Base-by-base conservation (phyloP, 2,797 vertebrate genomes). In the Sebastes steindachneri region DNA sequence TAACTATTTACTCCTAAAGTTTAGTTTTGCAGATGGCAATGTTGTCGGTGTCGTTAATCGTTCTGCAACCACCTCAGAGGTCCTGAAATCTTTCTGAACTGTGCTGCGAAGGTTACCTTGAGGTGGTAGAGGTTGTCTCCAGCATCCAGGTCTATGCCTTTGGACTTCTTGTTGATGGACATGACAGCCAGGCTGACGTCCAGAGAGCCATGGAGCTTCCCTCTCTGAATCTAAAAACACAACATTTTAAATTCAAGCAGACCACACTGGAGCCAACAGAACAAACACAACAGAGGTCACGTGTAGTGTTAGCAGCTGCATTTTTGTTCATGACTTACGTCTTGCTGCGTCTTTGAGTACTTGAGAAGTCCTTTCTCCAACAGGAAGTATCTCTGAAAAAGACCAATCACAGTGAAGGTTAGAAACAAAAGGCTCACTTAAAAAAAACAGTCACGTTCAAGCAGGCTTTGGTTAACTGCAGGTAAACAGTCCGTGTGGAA, bases 91-190 rank as follows among this genome's bases (percentile, higher is more conserved):
- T 10, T 29, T 15, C 33, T 25, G 15, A 53, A 14, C 6, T 29
- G n/a, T 10, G 21, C 1, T 29, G n/a, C 8, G 21, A 0, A 3
- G 17, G 37, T 57, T 86, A 93, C 92, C 86, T 93, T 93, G 15
- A 93, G 70, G 70, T 91, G 91, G 88, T 98, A 98, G 57, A 99
- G 95, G 91, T 96, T 97, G 88, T 98, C 96, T 84, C 98, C 98
- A 0, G 97, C 96, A 72, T 99, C 98, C 83, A 99, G 95, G 86
- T 99, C 98, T 0, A 99, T 96, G 48, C 97, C 95, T 80, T 96
- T 97, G 0, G 97, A 95, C 87, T 97, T 98, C 92, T 96, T 98
- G 91, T 99, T 99, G 89, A 98, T 82, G 12, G 97, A 98, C 97
- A 98, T 97, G 75, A 98, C 97, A 0, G 98, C 97, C 10, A 96